A percentile compares a stretch with the other conserved stretches of the same genome.
Evolutionary conservation across 2,113 vertebrate genomes (phyloP).

Genomic region (Ceuthmochares aereus): DNA sequence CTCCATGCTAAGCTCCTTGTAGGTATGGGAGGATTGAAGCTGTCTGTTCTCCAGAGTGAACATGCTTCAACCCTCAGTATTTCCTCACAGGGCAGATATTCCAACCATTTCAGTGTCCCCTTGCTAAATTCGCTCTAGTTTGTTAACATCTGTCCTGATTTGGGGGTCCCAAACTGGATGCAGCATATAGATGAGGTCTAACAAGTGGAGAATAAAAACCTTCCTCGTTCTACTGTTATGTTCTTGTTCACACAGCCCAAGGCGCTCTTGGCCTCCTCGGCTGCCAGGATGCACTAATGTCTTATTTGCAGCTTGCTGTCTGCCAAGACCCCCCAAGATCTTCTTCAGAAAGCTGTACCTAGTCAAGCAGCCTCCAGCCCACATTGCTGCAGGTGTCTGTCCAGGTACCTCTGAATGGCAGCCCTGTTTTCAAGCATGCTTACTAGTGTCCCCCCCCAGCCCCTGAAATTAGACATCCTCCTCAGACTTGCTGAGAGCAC

Average conservation of each 20-base stretch:
- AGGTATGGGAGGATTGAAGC: neutral
- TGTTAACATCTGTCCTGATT: neutral
- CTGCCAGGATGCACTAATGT: neutral
- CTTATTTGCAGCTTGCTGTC: neutral
- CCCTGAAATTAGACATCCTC: too few species aligned
- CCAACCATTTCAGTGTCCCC: neutral
- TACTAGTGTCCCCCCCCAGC: rapidly evolving
- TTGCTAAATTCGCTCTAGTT: neutral
- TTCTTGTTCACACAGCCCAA: neutral
- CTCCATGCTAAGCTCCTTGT: neutral
- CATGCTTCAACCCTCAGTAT: neutral
- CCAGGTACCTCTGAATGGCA: neutral
- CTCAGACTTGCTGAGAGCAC: neutral
- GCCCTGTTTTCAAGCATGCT: neutral
- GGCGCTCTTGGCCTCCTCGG: neutral
- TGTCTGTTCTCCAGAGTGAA: neutral
- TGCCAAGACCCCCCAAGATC: neutral
- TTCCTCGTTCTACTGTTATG: neutral
- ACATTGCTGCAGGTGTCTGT: neutral
- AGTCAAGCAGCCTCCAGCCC: neutral
- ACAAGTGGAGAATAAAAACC: neutral
- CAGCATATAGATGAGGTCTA: neutral
- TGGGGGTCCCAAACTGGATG: neutral
- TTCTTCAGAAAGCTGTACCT: neutral
- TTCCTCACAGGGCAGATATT: neutral